Evolutionary conservation across 2,113 vertebrate species (phyloP).

Genomic region (Lophotis ruficrista): DNA sequence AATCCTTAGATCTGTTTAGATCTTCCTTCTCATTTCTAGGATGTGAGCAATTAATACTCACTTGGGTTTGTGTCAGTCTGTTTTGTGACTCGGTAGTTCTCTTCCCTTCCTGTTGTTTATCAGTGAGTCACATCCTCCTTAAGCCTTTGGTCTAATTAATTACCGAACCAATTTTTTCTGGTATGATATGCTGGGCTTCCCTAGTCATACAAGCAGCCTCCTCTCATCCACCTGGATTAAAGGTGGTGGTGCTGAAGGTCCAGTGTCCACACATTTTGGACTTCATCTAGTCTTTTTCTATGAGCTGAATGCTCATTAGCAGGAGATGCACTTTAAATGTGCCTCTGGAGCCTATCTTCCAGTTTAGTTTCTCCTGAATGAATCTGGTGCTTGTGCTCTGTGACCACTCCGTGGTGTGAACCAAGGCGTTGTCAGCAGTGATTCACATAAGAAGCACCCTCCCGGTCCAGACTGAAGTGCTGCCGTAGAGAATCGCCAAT

Average conservation of each 20-base stretch:
- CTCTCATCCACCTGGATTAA: background rate
- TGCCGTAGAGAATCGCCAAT: background rate
- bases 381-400: background rate
- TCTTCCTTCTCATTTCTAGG: background rate
- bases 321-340: background rate
- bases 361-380: background rate
- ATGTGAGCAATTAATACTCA: background rate
- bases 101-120: background rate
- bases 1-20: background rate
- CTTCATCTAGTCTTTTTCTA: background rate
- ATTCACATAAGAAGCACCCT: background rate
- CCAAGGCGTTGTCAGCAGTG: accelerated
- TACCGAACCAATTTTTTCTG: background rate
- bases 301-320: background rate
- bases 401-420: background rate
- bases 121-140: conserved; percentile 37
- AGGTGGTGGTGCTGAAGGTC: background rate
- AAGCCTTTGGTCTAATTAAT: background rate
- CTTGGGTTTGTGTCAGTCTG: background rate
- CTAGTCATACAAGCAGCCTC: background rate
- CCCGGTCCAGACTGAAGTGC: background rate
- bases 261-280: background rate
- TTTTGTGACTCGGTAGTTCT: background rate
- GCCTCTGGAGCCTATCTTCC: background rate
- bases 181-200: background rate